Evolutionary conservation across 2,113 vertebrate genomes (phyloP), one percentile per base, ranked within the genome.

Genomic region (Neolamprologus kungweensis): DNA sequence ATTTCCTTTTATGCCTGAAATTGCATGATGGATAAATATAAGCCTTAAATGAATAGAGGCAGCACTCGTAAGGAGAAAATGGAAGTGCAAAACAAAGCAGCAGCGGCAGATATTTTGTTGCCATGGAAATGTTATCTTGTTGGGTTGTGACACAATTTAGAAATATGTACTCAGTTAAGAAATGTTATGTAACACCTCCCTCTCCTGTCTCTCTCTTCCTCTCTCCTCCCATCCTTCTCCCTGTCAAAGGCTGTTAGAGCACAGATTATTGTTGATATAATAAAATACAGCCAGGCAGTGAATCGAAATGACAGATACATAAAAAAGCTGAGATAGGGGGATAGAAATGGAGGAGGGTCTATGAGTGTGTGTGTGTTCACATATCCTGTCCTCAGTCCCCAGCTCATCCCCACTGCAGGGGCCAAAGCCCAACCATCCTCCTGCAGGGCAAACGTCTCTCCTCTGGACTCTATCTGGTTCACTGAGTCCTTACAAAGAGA

Each of bases 111-210:
- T 80, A 84, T 83, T 87, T 84, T 7, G 94, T 96, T 96, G 92
- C 95, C 95, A 96, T 95, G 95, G 96, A 87, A 95, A 96, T 93
- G 17, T 79, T 91, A 87, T 93, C 95, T 94, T 94, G 92, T 96
- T 95, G 89, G 91, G 86, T 89, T 82, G 91, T 95, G 93, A 93
- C 92, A 94, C 93, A 93, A 91, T 95, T 95, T 94, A 86, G 93
- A 95, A 94, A 95, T 85, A 93, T 89, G 88, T 89, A 87, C 81
- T 83, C 51, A 84, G 94, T 95, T 94, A 95, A 93, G 92, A 93
- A 95, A 95, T 92, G 92, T 97, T 96, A 95, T 89, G 91, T 93
- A 96, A 96, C 90, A 80, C 53, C 85, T 84, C 83, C 13, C 47
- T 92, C 75, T 85, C 33, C 85, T 65, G 79, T 79, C 54, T 47